Evolutionary conservation across 2,888 invertebrate genomes (phyloP), one percentile per base, ranked within the genome.

Genomic region (Rhodophaea formosa): DNA sequence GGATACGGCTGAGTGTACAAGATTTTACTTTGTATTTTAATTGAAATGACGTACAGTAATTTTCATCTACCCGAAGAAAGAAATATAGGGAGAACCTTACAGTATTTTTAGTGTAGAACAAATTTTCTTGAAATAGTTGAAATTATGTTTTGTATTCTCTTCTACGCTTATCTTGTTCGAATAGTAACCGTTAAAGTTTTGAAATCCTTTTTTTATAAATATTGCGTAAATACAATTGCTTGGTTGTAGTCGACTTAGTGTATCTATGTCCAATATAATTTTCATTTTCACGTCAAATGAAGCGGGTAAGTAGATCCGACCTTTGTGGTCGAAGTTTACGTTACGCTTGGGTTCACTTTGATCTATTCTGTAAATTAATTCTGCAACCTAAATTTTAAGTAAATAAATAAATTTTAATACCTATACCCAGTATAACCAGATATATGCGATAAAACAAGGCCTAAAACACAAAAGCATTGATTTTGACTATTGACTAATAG

Each of bases 311-410:
- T 57, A 57, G 59, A 59, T 58, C 57, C 59, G 61, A 59, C 61
- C 65, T 66, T 67, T 67, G 63, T 59, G 60, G 60, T 68, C 61
- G 64, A 66, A 73, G 72, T 75, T 83, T 80, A 75, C 69, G 69
- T 82, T 82, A 83, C 65, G 59, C 63, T 68, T 65, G 75, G 80
- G 83, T 84, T 84, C 80, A 78, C 80, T 70, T 65, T 65, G 59
- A 53, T 66, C 56, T 58, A 58, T 60, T 55, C 62, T 12, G 58
- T 67, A 57, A 46, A 46, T 46, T 46, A 12, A 12, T 46, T 46
- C 8, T 16, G 17, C 46, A 46, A 17, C 12, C 2, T 2, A 10
- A 46, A 46, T 17, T 17, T 46, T 46, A 17, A 16, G 46, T 12
- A 12, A 39, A 39, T 12, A 39, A 39, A 39, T n/a, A n/a, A 10